Evolutionary conservation across 2,113 vertebrate genomes (phyloP).

Genomic region (Pseudopipra pipra): DNA sequence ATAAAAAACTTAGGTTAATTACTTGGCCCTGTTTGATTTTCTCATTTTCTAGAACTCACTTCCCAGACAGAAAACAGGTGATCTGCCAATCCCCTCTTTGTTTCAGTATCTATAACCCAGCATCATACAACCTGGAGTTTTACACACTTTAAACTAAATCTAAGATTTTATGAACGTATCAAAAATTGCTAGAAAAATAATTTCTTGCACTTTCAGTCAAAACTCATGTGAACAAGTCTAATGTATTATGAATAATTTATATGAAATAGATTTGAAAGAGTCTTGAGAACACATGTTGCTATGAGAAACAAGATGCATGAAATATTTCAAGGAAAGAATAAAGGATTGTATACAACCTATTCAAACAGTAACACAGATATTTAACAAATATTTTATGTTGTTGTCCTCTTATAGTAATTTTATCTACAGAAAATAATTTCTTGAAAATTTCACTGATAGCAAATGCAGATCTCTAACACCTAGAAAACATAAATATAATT

Average conservation of each 20-base stretch:
- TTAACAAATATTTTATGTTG: neutral
- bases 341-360: neutral
- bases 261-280: neutral
- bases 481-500: neutral
- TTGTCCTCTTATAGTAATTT: neutral
- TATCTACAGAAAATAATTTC: neutral
- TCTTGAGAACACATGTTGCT: neutral
- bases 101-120: neutral
- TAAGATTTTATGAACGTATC: neutral
- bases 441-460: neutral
- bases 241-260: neutral
- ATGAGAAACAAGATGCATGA: neutral
- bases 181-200: neutral
- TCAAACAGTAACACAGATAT: neutral
- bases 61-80: constrained; percentile 16
- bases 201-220: neutral
- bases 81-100: neutral
- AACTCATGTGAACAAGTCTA: neutral
- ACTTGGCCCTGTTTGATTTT: constrained; percentile 14
- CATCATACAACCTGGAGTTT: neutral
- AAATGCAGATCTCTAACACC: neutral
- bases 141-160: neutral
- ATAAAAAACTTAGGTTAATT: constrained; percentile 45
- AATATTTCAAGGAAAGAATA: neutral
- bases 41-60: constrained; percentile 51